Percentiles rank a stretch among this genome's conserved stretches.
Conservation (phyloP, 2,113 vertebrate genomes). For the Corythornis cristatus region DNA sequence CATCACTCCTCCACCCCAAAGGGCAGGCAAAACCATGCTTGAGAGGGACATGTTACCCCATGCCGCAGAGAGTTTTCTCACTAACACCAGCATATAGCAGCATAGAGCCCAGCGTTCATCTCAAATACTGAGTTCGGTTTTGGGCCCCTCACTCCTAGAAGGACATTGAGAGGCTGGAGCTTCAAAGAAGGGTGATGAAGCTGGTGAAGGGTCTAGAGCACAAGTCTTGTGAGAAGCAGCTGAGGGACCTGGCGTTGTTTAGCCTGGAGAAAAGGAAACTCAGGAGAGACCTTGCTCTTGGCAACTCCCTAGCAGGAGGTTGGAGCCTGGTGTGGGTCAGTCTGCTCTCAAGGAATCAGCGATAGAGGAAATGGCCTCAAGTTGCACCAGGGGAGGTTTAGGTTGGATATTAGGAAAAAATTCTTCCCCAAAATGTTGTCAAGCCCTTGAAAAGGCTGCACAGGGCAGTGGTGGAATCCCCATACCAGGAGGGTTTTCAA, state of each 20-base stretch:
- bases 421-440: background rate
- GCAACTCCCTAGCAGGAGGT: background rate
- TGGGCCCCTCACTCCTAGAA: background rate
- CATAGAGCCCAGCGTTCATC: background rate
- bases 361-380: too few relatives aligned
- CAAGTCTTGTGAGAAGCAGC: background rate
- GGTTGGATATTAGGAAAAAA: background rate
- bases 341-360: background rate
- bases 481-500: background rate
- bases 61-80: background rate
- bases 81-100: background rate
- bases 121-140: background rate
- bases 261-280: background rate
- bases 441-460: background rate
- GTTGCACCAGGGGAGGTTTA: background rate
- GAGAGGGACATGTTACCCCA: background rate
- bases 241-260: background rate
- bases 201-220: background rate
- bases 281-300: background rate
- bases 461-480: background rate
- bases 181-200: background rate
- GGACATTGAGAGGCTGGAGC: background rate
- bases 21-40: fast-evolving
- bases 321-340: background rate
- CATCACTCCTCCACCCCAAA: background rate